Base-by-base conservation (phyloP, 1,140 invertebrate genomes). In the Lepidotrigona ventralis region DNA sequence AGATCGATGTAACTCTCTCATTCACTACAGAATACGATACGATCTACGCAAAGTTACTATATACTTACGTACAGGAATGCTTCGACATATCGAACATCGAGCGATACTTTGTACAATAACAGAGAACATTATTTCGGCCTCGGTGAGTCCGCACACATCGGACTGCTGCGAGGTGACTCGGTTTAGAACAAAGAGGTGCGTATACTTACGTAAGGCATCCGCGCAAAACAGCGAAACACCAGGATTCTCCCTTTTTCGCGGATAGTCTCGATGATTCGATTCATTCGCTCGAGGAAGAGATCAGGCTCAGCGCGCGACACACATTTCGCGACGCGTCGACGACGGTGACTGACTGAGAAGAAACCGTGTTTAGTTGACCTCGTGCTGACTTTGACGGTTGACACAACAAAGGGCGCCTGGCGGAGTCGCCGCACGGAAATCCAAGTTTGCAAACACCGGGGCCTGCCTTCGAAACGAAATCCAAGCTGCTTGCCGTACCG, bases 401-500 rank as follows among this genome's bases (percentile, higher is more conserved):
- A 33, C 64, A 83, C 58, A 79, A 85, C 78, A 85, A 81, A 85
- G 60, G 79, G 56, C 79, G 73, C 53, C 66, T 84, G 64, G 83
- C 84, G 89, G 87, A 90, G 87, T 90, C 75, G 87, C 85, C 76
- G 54, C 33, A 74, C 69, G 51, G 53, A 79, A 79, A 88, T 85
- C 63, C 15, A 71, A 90, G 87, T 90, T 90, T 90, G 83, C 87
- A 90, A 90, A 90, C 88, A 90, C 68, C 39, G 39, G n/a, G 12
- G 56, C 17, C 19, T 54, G 51, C 19, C 58, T 74, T 70, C 56
- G n/a, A n/a, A 29, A 71, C 54, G 68, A 46, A 68, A 58, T 73
- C 15, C 54, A 19, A 66, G 51, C n/a, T 80, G 26, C 29, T 66
- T n/a, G 23, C 33, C 21, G 51, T 26, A 5, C 53, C 9, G 58